These are phyloP conservation scores for Pollenia griseotomentosa DNA, from an alignment of 2,888 invertebrate genomes.

Conservation along the genomic window DNA sequence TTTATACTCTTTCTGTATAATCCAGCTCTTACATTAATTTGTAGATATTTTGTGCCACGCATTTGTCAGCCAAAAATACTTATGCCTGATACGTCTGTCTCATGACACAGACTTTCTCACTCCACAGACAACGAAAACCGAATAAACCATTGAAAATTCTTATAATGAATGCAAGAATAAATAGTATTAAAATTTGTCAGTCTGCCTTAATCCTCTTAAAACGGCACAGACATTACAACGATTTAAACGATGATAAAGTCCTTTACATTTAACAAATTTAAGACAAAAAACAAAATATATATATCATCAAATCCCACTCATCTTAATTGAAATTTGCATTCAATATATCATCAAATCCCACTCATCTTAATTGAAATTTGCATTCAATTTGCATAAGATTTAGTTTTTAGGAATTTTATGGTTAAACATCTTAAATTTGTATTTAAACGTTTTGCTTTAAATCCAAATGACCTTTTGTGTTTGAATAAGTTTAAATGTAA, in stretches of 20 bases:
- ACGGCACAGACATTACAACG: not conserved
- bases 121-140: not conserved
- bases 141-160: not conserved
- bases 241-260: conserved; percentile 3
- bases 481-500: not conserved
- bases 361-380: conserved; percentile 19
- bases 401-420: conserved; percentile 10
- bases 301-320: not conserved
- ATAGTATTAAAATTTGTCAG: conserved; percentile 28
- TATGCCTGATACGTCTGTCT: not conserved
- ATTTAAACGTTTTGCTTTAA: not conserved
- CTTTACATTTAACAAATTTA: conserved; percentile 4
- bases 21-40: no score
- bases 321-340: not conserved
- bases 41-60: no score
- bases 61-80: no score
- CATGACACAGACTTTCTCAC: not conserved
- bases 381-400: conserved; percentile 28
- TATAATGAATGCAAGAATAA: conserved; percentile 41
- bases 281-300: not conserved
- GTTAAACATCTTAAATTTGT: conserved; percentile 7
- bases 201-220: conserved; percentile 21
- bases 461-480: conserved; percentile 29
- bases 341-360: conserved; percentile 5
- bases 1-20: no score